phyloP scores from a whole-genome alignment of 2,797 vertebrate species.

The Myioborus melanocephalus region DNA sequence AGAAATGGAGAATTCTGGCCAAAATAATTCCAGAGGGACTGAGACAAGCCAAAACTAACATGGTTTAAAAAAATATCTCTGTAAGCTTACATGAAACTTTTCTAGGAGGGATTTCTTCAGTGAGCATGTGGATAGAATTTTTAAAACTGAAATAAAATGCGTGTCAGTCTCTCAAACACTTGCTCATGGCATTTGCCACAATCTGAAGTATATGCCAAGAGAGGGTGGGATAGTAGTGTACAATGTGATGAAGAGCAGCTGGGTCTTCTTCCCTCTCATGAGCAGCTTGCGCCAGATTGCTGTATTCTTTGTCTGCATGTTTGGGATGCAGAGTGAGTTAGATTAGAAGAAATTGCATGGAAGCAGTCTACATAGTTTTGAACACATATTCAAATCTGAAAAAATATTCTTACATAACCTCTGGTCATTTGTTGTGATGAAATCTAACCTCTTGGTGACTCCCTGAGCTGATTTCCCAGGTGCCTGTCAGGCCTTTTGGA shows the following conservation, averaged over 20 bases:
- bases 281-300: background rate
- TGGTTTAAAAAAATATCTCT: background rate
- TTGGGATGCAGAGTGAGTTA: background rate
- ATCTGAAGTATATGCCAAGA: slow-evolving; percentile 45
- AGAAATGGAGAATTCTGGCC: background rate
- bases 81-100: background rate
- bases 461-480: background rate
- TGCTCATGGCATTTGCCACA: background rate
- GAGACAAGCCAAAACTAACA: slow-evolving; percentile 1
- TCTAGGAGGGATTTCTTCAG: slow-evolving; percentile 7
- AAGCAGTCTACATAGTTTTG: background rate
- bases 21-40: slow-evolving; percentile 22
- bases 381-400: background rate
- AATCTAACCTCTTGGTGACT: background rate
- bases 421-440: background rate
- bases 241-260: background rate
- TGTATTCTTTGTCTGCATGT: background rate
- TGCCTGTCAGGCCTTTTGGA: background rate
- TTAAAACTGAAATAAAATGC: slow-evolving; percentile 43
- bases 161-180: background rate
- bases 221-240: background rate
- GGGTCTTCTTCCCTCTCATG: background rate
- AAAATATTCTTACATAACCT: background rate
- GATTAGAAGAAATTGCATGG: slow-evolving; percentile 9
- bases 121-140: background rate